Conservation (phyloP, 2,888 invertebrate genomes). For the Myathropa florea region DNA sequence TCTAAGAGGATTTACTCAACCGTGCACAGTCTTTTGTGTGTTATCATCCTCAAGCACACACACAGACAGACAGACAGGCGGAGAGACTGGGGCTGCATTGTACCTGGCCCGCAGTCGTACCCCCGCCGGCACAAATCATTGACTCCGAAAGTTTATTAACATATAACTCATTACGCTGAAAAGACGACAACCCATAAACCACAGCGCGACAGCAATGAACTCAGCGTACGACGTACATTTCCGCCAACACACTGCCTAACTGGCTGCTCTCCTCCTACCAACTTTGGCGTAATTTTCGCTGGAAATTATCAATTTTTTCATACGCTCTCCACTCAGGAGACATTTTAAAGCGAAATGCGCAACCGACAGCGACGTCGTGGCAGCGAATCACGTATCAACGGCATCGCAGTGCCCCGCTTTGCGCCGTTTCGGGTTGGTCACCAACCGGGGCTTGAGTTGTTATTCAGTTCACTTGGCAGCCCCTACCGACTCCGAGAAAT, state of each 20-base stretch:
- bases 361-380: neutral
- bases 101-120: slow-evolving; percentile 2
- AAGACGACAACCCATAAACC: slow-evolving; percentile 40
- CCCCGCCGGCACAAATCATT: slow-evolving; percentile 16
- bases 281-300: slow-evolving; percentile 24
- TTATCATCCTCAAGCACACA: neutral
- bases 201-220: slow-evolving; percentile 29
- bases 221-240: slow-evolving; percentile 32
- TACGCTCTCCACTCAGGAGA: neutral
- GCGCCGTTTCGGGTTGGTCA: slow-evolving; percentile 38
- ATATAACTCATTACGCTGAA: slow-evolving; percentile 23
- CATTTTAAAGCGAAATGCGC: slow-evolving; percentile 18
- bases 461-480: no score
- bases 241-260: slow-evolving; percentile 36
- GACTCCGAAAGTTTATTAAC: slow-evolving; percentile 41
- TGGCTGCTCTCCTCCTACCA: neutral
- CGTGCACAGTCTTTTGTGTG: slow-evolving; percentile 5
- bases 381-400: slow-evolving; percentile 30
- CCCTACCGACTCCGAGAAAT: slow-evolving; percentile 1
- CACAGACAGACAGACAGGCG: neutral
- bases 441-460: slow-evolving; percentile 19
- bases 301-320: slow-evolving; percentile 7
- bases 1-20: slow-evolving; percentile 19
- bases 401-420: slow-evolving; percentile 24
- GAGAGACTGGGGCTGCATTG: neutral